Conservation (phyloP, 1,140 invertebrate genomes). For the Oppia nitens region DNA sequence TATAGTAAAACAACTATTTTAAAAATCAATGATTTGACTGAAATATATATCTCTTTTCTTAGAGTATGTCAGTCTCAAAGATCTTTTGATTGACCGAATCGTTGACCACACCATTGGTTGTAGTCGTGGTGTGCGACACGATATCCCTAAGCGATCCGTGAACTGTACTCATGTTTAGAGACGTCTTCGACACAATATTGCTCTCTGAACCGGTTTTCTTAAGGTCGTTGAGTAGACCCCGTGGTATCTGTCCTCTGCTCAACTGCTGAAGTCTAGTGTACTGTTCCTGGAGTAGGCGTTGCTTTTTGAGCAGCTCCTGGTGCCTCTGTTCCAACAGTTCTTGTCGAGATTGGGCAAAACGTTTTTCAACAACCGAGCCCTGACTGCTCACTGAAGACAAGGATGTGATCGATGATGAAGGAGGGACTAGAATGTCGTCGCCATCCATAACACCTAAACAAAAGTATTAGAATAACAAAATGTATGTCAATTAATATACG, state of each 20-base stretch:
- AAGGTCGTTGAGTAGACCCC: constrained; percentile 32
- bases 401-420: constrained; percentile 3
- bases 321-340: constrained; percentile 62
- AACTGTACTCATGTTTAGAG: constrained; percentile 4
- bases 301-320: constrained; percentile 64
- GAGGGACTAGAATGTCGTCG: background rate
- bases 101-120: background rate
- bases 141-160: constrained; percentile 9
- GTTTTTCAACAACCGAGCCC: constrained; percentile 11
- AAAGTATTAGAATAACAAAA: too few relatives aligned
- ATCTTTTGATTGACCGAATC: constrained; percentile 1
- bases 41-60: background rate
- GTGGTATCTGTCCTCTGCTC: constrained; percentile 51
- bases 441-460: background rate
- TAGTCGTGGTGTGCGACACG: background rate
- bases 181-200: constrained; percentile 63
- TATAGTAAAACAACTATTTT: too few relatives aligned
- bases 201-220: constrained; percentile 79
- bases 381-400: constrained; percentile 11
- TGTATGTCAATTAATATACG: too few relatives aligned
- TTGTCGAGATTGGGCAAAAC: constrained; percentile 34
- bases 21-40: background rate
- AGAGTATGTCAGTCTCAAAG: constrained; percentile 13
- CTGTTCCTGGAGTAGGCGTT: constrained; percentile 68
- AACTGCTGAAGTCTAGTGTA: constrained; percentile 67